Percentiles rank a stretch among this genome's conserved stretches.
Conservation (phyloP, 2,797 vertebrate genomes). For the Botia almorhae region DNA sequence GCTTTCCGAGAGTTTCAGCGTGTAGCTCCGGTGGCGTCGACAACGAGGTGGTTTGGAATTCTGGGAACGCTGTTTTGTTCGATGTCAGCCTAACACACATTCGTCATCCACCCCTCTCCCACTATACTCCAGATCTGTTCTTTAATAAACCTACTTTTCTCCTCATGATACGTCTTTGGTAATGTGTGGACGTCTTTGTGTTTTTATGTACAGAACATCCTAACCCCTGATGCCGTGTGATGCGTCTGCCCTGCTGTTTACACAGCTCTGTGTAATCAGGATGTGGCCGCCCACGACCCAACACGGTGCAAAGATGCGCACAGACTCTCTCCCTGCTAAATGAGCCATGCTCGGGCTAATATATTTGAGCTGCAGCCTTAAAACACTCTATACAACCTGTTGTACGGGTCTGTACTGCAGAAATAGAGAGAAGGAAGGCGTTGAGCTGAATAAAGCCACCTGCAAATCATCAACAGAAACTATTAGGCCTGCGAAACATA, state of each 20-base stretch:
- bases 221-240: constrained; percentile 31
- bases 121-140: not conserved
- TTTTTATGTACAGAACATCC: constrained; percentile 56
- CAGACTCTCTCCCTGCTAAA: constrained; percentile 49
- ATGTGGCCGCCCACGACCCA: constrained; percentile 31
- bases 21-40: constrained; percentile 1
- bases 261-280: constrained; percentile 52
- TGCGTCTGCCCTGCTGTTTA: constrained; percentile 34
- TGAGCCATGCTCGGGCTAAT: constrained; percentile 53
- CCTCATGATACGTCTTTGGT: constrained; percentile 10
- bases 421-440: constrained; percentile 2
- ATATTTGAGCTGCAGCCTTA: constrained; percentile 34
- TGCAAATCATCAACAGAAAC: constrained; percentile 2
- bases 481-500: not conserved
- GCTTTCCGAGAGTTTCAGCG: constrained; percentile 26
- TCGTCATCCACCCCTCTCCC: not conserved
- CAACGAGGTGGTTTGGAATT: constrained; percentile 34
- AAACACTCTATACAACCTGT: constrained; percentile 23
- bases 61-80: constrained; percentile 14
- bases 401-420: not conserved
- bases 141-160: not conserved
- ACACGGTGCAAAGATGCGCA: not conserved
- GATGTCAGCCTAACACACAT: constrained; percentile 10
- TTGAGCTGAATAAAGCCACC: not conserved
- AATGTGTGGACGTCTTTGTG: constrained; percentile 19